Evolutionary conservation across 2,113 vertebrate species (phyloP), one percentile per base, ranked within the genome.

Genomic region (Rhinogobius similis): DNA sequence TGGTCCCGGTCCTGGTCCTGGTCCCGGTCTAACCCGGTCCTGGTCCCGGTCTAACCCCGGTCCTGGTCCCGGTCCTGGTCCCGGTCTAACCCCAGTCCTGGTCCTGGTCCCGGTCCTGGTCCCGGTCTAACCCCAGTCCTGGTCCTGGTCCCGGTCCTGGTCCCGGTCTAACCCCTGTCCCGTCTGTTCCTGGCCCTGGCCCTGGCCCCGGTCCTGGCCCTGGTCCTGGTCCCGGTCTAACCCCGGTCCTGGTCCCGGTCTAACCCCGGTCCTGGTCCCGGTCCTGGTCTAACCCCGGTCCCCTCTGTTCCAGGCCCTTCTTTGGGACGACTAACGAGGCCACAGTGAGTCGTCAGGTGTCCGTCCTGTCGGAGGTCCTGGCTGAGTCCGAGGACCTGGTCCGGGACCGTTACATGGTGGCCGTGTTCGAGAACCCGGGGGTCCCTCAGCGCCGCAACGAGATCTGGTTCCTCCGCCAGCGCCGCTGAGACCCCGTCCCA

Each of bases 401-500:
- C 44, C 77, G 5, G 0, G 90, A 92, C 43, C 55, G 62, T 6
- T 96, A 92, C 89, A 87, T 95, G 0, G 93, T 96, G 18, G 95
- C 95, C 0, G 75, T 83, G 3, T 96, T 94, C 0, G 90, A 96
- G 74, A 96, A 96, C n/a, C 95, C 95, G 0, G 88, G 93, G 2
- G 16, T 94, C 0, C 85, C 93, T 0, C 88, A 65, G 13, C 94
- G 92, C 70, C 84, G 94, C 66, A 95, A 96, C 0, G 95, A 96
- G 92, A 94, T 96, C 89, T 96, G 95, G 95, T 95, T 95, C 81
- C 86, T 96, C 73, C 62, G 84, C 18, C 87, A 59, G 16, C 6
- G 27, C 9, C 56, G 9, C 56, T 32, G 56, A 32, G 50, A 9
- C n/a, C 10, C 48, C 43, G n/a, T 10, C 50, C 50, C 21, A 10